Evolutionary conservation across 2,113 vertebrate genomes (phyloP), one percentile per base, ranked within the genome.

Genomic region (Osmerus eperlanus): DNA sequence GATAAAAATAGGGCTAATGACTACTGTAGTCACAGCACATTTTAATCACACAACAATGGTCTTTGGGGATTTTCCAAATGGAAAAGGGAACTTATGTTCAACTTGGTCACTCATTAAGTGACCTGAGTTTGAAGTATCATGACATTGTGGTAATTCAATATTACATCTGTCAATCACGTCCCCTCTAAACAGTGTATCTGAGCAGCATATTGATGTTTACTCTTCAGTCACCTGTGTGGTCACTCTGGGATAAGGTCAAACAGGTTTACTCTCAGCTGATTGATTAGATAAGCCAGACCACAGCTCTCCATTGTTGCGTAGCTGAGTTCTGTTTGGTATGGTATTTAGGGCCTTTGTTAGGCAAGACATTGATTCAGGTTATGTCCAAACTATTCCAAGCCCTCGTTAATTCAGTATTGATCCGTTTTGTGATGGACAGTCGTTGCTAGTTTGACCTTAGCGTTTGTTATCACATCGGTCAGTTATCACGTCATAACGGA

Each of bases 331-430:
- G 21, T 13, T 68, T 15, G 19, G 3, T 32, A 21, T 19, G 41
- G n/a, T 36, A 18, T 13, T 23, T 14, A 29, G 61, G 25, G 2
- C 11, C 11, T 47, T n/a, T 66, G 16, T 28, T 29, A 59, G 69
- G 58, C 13, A 25, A 61, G 19, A 16, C 19, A 28, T 51, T 63
- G 16, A 71, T 54, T 54, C 3, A 15, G 7, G 14, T 16, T 58
- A 15, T 23, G 2, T 25, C 19, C 15, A 9, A 16, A 11, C 32
- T 6, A 16, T 55, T 54, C 66, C 65, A 32, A 41, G 18, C 56
- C 68, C 25, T 70, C 14, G 11, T 51, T 54, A 55, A 61, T 36
- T 72, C 32, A 32, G 25, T 54, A 72, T 65, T 64, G 70, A 72
- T 64, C 51, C 13, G 70, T 53, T 55, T 36, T 72, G 23, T 29